A percentile compares a stretch with the other conserved stretches of the same genome.
Evolutionary conservation across 1,140 invertebrate species (phyloP).

Genomic region (Aricia agestis): DNA sequence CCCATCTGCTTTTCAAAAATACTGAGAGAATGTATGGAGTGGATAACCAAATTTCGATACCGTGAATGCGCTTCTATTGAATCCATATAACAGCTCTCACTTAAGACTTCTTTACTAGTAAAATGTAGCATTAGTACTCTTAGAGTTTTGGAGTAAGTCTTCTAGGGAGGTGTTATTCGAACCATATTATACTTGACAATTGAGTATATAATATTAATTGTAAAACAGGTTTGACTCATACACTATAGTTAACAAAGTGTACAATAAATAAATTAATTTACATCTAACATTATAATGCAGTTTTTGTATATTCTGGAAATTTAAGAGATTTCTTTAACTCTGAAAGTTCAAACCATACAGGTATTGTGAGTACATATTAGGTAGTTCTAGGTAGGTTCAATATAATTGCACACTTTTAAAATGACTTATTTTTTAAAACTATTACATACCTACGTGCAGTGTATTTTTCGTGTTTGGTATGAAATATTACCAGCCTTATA

Average conservation of each 20-base stretch:
- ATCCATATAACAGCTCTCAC: too few relatives aligned
- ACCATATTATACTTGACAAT: neutral
- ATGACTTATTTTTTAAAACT: neutral
- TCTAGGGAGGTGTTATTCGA: neutral
- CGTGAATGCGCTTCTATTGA: too few relatives aligned
- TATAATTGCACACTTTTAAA: neutral
- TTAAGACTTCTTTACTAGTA: too few relatives aligned
- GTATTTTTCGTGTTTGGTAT: neutral
- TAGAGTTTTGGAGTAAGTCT: neutral
- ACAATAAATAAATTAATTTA: neutral
- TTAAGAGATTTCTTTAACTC: neutral
- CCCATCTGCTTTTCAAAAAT: too few relatives aligned
- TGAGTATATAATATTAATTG: neutral
- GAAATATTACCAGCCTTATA: neutral
- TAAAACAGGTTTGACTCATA: neutral
- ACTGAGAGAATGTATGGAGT: too few relatives aligned
- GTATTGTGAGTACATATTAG: neutral
- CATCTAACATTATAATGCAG: neutral
- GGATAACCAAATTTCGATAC: too few relatives aligned
- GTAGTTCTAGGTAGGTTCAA: neutral
- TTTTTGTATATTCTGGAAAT: neutral
- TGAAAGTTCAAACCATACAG: too few relatives aligned
- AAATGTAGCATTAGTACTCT: too few relatives aligned
- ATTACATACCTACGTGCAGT: neutral
- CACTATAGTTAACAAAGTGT: neutral